Evolutionary conservation across 2,888 invertebrate genomes (phyloP).

Genomic region (Lypha dubia): DNA sequence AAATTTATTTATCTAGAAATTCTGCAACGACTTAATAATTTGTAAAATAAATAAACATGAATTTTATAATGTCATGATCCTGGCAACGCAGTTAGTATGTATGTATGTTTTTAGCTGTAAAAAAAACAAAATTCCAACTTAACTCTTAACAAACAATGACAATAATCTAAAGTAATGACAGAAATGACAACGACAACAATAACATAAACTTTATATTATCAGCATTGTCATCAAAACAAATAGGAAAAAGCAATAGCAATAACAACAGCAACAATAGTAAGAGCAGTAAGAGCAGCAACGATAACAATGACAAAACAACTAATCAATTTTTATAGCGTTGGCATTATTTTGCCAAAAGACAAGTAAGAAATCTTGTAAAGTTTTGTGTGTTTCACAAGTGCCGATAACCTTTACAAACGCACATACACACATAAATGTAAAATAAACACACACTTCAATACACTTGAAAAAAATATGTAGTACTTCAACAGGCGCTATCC

Average conservation of each 20-base stretch:
- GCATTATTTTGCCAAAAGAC: conserved; percentile 34
- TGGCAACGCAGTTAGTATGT: background rate
- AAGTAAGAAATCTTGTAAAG: conserved; percentile 3
- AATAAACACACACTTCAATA: background rate
- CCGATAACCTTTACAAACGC: background rate
- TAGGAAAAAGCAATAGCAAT: conserved; percentile 24
- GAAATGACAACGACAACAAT: conserved; percentile 15
- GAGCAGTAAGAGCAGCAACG: conserved; percentile 16
- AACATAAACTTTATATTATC: conserved; percentile 38
- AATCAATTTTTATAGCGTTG: conserved; percentile 58
- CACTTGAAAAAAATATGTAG: background rate
- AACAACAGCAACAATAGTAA: conserved; percentile 10
- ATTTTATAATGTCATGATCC: background rate
- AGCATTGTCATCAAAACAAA: conserved; percentile 30
- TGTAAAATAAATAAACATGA: too few species aligned
- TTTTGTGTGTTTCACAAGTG: conserved; percentile 32
- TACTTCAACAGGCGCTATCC: conserved; percentile 5
- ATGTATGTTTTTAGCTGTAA: too few species aligned
- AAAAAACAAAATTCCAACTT: background rate
- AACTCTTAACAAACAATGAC: conserved; percentile 2
- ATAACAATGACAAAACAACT: conserved; percentile 31
- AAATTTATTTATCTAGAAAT: too few species aligned
- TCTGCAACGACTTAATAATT: too few species aligned
- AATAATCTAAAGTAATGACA: conserved; percentile 21
- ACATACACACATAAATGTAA: background rate